Conservation (phyloP, 2,113 vertebrate genomes). For the Leiothrix lutea region DNA sequence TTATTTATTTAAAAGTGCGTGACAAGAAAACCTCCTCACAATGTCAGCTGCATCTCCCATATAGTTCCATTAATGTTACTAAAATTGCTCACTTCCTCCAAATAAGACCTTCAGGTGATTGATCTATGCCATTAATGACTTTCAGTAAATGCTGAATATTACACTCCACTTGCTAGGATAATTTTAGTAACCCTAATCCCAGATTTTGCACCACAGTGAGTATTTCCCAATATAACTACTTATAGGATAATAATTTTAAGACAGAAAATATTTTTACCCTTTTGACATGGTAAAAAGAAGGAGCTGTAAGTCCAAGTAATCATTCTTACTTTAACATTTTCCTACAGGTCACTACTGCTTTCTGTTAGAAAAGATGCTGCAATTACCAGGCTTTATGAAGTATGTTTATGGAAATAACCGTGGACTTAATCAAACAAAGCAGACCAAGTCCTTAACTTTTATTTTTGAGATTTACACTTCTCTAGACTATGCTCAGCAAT, state of each 20-base stretch:
- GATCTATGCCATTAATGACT: slow-evolving; percentile 14
- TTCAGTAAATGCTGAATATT: slow-evolving; percentile 33
- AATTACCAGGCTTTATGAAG: neutral
- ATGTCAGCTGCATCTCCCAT: neutral
- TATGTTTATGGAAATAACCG: neutral
- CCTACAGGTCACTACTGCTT: neutral
- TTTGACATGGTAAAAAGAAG: neutral
- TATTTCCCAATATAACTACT: neutral
- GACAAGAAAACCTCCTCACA: neutral
- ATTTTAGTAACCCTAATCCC: slow-evolving; percentile 41
- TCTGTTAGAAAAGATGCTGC: neutral
- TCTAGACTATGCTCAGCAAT: neutral
- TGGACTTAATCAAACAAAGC: neutral
- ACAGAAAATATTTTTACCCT: neutral
- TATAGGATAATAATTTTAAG: neutral
- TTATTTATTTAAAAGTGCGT: neutral
- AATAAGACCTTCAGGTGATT: slow-evolving; percentile 20
- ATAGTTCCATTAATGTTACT: neutral
- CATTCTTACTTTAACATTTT: neutral
- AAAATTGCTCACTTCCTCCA: slow-evolving; percentile 18
- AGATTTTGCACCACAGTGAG: neutral
- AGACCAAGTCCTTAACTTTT: neutral
- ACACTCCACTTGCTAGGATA: neutral
- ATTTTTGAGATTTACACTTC: neutral
- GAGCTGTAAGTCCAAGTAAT: neutral